Base-by-base conservation (phyloP, 2,888 invertebrate species). In the Nipponacmea schrenckii region DNA sequence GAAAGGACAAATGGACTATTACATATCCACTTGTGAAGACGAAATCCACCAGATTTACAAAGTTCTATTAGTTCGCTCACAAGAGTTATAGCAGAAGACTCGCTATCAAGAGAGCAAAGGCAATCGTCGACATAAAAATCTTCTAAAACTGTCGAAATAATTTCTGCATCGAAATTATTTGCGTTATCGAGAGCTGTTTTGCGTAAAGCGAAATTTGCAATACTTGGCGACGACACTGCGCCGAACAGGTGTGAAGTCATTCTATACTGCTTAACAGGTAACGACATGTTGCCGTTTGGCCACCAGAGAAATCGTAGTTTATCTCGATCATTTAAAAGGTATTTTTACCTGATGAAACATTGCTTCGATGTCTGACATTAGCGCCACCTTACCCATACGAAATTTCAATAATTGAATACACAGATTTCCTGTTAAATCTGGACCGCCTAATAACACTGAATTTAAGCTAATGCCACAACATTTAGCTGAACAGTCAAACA, bases 391-490 rank as follows among this genome's bases (percentile, higher is more conserved):
- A 27, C 78, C 74, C 62, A 77, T 56, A 44, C 80, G 39, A 63
- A 80, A 80, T 27, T 75, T 65, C 3, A 73, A 44, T 14, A 80
- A 62, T 12, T 74, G 77, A 17, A 75, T 79, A 17, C 78, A n/a
- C 26, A 79, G 67, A 27, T 62, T 77, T 45, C 78, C 78, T 14
- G 70, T 76, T 15, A 79, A 69, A 68, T 80, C 78, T 10, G 80
- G 78, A 1, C 80, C 80, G 39, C 72, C 75, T n/a, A 78, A 24
- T 15, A 79, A 64, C 26, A 70, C 62, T 17, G 70, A 56, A 62
- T 79, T 80, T n/a, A 80, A 65, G 12, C 75, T 77, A 1, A 71
- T 62, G 1, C 77, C 77, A 39, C 74, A 20, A 46, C 62, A 77
- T 48, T 73, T 70, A 4, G 74, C 74, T 5, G 77, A 72, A 62